Base-by-base conservation (phyloP, 2,113 vertebrate species). In the Stegostoma tigrinum region DNA sequence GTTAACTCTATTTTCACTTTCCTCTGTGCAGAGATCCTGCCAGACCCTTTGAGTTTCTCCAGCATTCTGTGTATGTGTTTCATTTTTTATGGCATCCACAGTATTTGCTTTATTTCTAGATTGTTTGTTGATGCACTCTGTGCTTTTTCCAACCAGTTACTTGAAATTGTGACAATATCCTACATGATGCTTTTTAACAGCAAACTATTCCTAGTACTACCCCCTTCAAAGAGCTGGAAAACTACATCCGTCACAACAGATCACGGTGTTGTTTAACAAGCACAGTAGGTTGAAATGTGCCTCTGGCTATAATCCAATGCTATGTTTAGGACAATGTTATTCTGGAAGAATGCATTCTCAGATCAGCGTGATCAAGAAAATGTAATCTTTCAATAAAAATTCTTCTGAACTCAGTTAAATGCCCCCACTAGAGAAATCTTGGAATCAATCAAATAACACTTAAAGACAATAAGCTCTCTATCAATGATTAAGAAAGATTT, bases 161-260 rank as follows among this genome's bases (percentile, higher is more conserved):
- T 72, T 70, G 93, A 38, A 70, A 17, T 48, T 94, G 42, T 48
- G 67, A 45, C 94, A 23, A 48, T 95, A 95, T 95, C 45, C 68
- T 95, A 34, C 94, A 72, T 70, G 67, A 95, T 95, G 68, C 48
- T 72, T 95, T 72, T 95, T 95, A 72, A 95, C 94, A 95, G 89
- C 64, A 67, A 30, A 95, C 94, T 95, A 70, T 95, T 95, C 21
- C 66, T 95, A 72, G 14, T 95, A 68, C 94, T 68, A 95, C 94
- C 94, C 68, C 45, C 68, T 66, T 72, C 42, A 42, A 75, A 95
- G 94, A 52, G 68, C 67, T 95, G 68, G 68, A 95, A 95, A 95
- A 42, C 68, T 70, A 72, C 94, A 95, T 95, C 94, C 94, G 38
- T 72, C 94, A 95, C 67, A 72, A 72, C 66, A 95, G 68, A 75